These are phyloP conservation scores for Dromaius novaehollandiae DNA, from an alignment of 2,113 vertebrate species.

Conservation along the genomic window DNA sequence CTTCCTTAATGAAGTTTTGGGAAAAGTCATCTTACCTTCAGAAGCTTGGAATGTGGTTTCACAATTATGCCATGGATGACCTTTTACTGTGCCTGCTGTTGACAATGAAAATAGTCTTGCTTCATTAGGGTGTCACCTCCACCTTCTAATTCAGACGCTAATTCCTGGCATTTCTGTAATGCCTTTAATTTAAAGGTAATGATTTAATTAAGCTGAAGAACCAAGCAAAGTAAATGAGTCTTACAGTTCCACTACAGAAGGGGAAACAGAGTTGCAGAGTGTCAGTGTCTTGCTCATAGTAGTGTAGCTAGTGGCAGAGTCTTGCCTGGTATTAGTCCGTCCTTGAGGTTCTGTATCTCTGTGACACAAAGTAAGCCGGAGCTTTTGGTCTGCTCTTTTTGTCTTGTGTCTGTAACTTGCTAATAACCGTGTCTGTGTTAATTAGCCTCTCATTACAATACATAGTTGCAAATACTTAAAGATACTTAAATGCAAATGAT, in stretches of 20 bases:
- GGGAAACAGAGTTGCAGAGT: background rate
- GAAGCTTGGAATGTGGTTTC: constrained; percentile 61
- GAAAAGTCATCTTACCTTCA: constrained; percentile 42
- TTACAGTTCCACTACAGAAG: constrained; percentile 1
- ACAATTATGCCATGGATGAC: constrained; percentile 34
- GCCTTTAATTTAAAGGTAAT: constrained; percentile 64
- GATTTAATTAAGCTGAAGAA: constrained; percentile 58
- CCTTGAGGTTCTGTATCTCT: background rate
- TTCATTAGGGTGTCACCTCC: constrained; percentile 54
- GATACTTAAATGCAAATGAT: constrained; percentile 51
- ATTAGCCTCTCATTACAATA: constrained; percentile 57
- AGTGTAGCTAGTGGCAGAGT: background rate
- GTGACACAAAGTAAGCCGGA: background rate
- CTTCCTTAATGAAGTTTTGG: constrained; percentile 44
- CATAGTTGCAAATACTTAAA: constrained; percentile 62
- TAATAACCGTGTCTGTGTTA: constrained; percentile 61
- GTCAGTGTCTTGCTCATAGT: background rate
- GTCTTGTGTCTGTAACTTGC: constrained; percentile 40
- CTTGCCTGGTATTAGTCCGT: background rate
- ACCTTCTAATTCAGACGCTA: constrained; percentile 28
- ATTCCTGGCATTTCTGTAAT: constrained; percentile 58
- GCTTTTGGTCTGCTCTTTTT: constrained; percentile 13
- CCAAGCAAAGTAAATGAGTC: background rate
- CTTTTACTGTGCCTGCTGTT: constrained; percentile 35
- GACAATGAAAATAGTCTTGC: constrained; percentile 22